Conservation (phyloP, 2,797 vertebrate species). For the Sebastes nivosus region DNA sequence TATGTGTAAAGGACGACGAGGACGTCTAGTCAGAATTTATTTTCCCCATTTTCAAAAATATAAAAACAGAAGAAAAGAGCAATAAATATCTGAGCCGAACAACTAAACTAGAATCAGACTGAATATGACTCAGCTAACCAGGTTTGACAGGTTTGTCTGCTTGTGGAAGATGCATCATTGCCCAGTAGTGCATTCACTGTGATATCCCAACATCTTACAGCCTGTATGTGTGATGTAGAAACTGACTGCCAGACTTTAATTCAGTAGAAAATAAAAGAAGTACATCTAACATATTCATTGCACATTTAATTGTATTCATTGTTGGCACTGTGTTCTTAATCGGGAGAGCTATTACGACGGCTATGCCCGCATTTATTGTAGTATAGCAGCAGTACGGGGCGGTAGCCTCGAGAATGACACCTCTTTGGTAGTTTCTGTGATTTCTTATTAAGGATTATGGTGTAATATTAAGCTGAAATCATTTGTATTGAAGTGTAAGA, state of each 20-base stretch:
- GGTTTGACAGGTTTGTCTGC: no score
- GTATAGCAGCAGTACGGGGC: no score
- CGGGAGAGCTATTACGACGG: neutral
- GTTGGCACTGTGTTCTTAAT: neutral
- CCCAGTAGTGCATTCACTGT: no score
- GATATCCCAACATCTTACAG: no score
- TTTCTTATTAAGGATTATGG: neutral
- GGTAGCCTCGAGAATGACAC: neutral
- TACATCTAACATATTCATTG: neutral
- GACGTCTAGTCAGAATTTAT: neutral
- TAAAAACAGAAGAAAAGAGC: neutral
- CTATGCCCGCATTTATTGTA: no score
- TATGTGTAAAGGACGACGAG: slow-evolving; percentile 3
- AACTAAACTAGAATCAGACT: neutral
- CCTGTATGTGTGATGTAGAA: no score
- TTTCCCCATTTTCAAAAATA: neutral
- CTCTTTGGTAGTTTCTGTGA: neutral
- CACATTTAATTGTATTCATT: neutral
- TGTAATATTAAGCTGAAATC: neutral
- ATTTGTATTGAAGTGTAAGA: neutral
- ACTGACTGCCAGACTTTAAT: no score
- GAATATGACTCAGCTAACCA: neutral
- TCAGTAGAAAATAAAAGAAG: neutral
- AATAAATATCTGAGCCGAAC: neutral
- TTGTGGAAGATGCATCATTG: no score